Evolutionary conservation across 2,888 invertebrate species (phyloP), one percentile per base, ranked within the genome.

Genomic region (Agrochola macilenta): DNA sequence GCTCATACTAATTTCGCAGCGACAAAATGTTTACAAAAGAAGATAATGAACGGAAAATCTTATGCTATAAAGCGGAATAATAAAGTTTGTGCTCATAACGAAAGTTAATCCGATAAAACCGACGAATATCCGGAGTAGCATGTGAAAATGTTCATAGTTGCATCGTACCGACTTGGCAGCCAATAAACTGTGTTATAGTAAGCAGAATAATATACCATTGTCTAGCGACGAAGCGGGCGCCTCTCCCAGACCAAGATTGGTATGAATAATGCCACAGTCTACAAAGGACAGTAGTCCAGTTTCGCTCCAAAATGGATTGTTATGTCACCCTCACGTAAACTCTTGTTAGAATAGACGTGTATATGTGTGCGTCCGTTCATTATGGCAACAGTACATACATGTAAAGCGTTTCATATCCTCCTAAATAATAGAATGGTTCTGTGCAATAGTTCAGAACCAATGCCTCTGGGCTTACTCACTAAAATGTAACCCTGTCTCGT

Each of bases 141-240:
- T 84, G 69, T 79, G 78, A 79, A 79, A 76, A 81, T 77, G 76
- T 72, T 65, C 64, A 35, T 69, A 79, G 78, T 84, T 81, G 81
- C 79, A 81, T 82, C 82, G 82, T 76, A 85, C 83, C 78, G 79
- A 88, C 88, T 89, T 90, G 87, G 85, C 89, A 88, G 85, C 85
- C 87, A 91, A 90, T 91, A 93, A 89, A 90, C 86, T 82, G 49
- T 74, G 79, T 79, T 78, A 78, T 77, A 87, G 79, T 80, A 80
- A 85, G 72, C 73, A 76, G 73, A 81, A 81, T 82, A 74, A 88
- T 88, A 85, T 82, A 87, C 78, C 57, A 81, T 86, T 86, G 87
- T 87, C 81, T 88, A 79, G 78, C 60, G 54, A 63, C 64, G 74
- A 43, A 69, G 76, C 65, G 76, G 78, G 61, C 75, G 83, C 64